A percentile compares a stretch with the other conserved stretches of the same genome.
phyloP scores from a whole-genome alignment of 2,888 invertebrate genomes.

The Blastobasis adustella region DNA sequence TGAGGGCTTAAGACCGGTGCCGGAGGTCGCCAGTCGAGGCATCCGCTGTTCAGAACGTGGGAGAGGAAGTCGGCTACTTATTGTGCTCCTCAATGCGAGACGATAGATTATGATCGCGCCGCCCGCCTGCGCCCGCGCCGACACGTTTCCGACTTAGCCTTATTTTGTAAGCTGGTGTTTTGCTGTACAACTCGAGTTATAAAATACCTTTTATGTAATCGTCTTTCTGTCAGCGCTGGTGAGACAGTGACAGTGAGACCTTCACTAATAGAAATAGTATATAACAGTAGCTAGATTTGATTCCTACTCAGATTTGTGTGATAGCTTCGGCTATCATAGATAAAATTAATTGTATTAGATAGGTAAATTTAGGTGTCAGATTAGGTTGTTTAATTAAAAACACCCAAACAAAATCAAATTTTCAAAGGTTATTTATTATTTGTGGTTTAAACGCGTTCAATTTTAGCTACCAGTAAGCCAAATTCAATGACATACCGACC shows the following conservation, averaged over 20 bases:
- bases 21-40: conserved; percentile 61
- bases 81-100: conserved; percentile 72
- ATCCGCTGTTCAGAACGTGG: conserved; percentile 66
- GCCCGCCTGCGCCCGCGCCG: conserved; percentile 9
- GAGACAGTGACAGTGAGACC: too few relatives aligned
- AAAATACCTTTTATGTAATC: too few relatives aligned
- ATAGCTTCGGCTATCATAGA: too few relatives aligned
- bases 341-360: not conserved
- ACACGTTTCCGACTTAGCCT: conserved; percentile 24
- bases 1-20: conserved; percentile 37
- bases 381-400: not conserved
- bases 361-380: not conserved
- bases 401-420: conserved; percentile 26
- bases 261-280: too few relatives aligned
- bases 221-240: too few relatives aligned
- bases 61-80: conserved; percentile 71
- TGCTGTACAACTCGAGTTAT: not conserved
- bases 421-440: too few relatives aligned
- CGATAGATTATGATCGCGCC: conserved; percentile 44
- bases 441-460: conserved; percentile 14
- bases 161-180: conserved; percentile 25
- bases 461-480: too few relatives aligned
- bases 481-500: too few relatives aligned
- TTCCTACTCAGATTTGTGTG: too few relatives aligned
- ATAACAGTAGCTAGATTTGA: too few relatives aligned